Evolutionary conservation across 2,888 invertebrate species (phyloP).

Genomic region (Lepidonotus clava): DNA sequence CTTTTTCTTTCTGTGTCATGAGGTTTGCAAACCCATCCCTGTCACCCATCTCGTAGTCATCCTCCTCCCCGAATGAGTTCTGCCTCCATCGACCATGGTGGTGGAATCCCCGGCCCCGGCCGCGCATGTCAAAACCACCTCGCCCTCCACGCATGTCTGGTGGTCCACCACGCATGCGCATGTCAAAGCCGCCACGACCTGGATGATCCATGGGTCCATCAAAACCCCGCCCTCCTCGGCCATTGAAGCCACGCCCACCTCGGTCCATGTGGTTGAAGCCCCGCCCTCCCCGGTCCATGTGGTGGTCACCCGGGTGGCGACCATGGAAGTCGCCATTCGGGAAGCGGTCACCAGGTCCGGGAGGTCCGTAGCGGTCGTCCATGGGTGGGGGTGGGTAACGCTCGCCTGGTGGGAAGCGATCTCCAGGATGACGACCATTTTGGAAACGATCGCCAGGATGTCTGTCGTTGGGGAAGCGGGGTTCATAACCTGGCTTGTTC

Average conservation of each 20-base stretch:
- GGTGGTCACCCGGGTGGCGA: slow-evolving; percentile 42
- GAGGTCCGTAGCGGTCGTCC: slow-evolving; percentile 30
- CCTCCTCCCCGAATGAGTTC: background rate
- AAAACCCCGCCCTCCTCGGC: slow-evolving; percentile 12
- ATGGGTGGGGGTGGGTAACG: background rate
- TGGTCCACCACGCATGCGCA: slow-evolving; percentile 35
- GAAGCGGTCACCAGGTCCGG: slow-evolving; percentile 24
- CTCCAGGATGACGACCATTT: slow-evolving; percentile 9
- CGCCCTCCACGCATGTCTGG: slow-evolving; percentile 39
- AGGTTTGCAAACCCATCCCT: slow-evolving; percentile 88
- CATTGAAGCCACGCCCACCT: background rate
- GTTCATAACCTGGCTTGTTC: background rate
- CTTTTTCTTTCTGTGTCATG: slow-evolving; percentile 96
- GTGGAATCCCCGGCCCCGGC: slow-evolving; percentile 39
- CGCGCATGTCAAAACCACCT: slow-evolving; percentile 43
- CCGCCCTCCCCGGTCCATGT: slow-evolving; percentile 32
- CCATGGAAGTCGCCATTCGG: slow-evolving; percentile 44
- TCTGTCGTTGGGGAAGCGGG: slow-evolving; percentile 30
- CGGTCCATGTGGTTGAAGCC: slow-evolving; percentile 43
- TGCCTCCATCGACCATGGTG: background rate
- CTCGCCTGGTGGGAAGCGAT: slow-evolving; percentile 8
- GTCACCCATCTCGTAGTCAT: slow-evolving; percentile 49
- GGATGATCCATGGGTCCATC: slow-evolving; percentile 43
- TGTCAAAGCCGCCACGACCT: slow-evolving; percentile 26
- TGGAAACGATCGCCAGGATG: slow-evolving; percentile 41